Base-by-base conservation (phyloP, 1,140 invertebrate genomes). In the Apocrypta bakeri region DNA sequence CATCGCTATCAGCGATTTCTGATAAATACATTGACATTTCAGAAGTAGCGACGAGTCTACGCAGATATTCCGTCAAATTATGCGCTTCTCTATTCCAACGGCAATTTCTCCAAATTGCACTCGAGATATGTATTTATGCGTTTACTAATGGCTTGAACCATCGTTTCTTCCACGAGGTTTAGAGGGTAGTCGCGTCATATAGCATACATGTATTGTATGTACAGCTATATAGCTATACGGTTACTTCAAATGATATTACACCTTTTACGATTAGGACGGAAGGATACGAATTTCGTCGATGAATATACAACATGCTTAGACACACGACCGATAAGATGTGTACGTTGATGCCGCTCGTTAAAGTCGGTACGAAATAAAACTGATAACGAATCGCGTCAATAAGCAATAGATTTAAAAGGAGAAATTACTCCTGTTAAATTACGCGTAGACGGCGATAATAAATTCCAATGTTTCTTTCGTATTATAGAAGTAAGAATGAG, bases 1-100 rank as follows among this genome's bases (percentile, higher is more conserved):
- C 69, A 74, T 63, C 48, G 73, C 73, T 63, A 80, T 73, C 48
- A 63, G 37, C 61, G 69, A 73, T 80, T 73, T 17, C 6, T 17
- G 11, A 1, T 17, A 0, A 12, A 64, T 80, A 73, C 40, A 80
- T 64, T 27, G 29, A 17, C 42, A 42, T 73, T 80, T 8, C 25
- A 6, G 4, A 64, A 24, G 37, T 2, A 37, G 21, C 21, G 56
- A 14, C 37, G 11, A 37, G 21, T 11, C 31, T 79, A 69, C 27
- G 64, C 2, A 48, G 69, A 78, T 78, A 48, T 17, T 17, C 42
- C 8, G 40, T 21, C n/a, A 37, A 69, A 69, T 69, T 42, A 48
- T 66, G 40, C 7, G 27, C 8, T 2, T 2, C n/a, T 29, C 27
- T 1, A n/a, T 21, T 29, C 42, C 21, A 8, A 8, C 17, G 48